Base-by-base conservation (phyloP, 2,888 invertebrate species). In the Caenorhabditis sp. region DNA sequence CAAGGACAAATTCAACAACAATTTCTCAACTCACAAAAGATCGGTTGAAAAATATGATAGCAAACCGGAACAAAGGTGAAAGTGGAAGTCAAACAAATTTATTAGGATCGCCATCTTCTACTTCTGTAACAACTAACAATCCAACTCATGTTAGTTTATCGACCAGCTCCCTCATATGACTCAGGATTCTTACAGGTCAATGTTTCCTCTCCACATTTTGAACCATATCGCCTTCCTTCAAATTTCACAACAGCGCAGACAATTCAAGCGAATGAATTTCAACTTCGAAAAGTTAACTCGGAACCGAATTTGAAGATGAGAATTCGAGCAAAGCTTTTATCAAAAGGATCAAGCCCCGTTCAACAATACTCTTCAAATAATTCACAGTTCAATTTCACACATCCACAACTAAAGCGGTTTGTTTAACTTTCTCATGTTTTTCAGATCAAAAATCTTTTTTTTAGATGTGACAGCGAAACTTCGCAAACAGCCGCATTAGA, bases 291-390 rank as follows among this genome's bases (percentile, higher is more conserved):
- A 50, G 86, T 87, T 19, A 86, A 85, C 76, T 81, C 81, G 36
- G 87, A 87, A 69, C 87, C 87, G 10, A 88, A 87, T 59, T 71
- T 87, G 66, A 88, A 87, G 58, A 87, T 87, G 86, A 71, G 81
- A 27, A 81, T 86, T 21, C 77, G 86, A 1, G 84, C 85, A 43
- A 82, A 85, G 26, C 75, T 86, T 2, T 69, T 86, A 4, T 84
- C 81, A 61, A 86, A 87, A 55, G 84, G 84, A 23, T 76, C 50
- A 26, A 77, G 77, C 54, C 81, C 82, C 12, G 81, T 81, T 31
- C 78, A 78, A 50, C 73, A 70, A 14, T 53, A 69, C 3, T 58
- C 57, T 17, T 64, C 54, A 37, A 67, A 64, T 54, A 66, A 69
- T 54, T 61, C 75, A 6, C 69, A 76, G 26, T 80, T 79, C 60